Percentiles rank a stretch among this genome's conserved stretches.
Conservation (phyloP, 2,888 invertebrate species). For the Furcula furcula region DNA sequence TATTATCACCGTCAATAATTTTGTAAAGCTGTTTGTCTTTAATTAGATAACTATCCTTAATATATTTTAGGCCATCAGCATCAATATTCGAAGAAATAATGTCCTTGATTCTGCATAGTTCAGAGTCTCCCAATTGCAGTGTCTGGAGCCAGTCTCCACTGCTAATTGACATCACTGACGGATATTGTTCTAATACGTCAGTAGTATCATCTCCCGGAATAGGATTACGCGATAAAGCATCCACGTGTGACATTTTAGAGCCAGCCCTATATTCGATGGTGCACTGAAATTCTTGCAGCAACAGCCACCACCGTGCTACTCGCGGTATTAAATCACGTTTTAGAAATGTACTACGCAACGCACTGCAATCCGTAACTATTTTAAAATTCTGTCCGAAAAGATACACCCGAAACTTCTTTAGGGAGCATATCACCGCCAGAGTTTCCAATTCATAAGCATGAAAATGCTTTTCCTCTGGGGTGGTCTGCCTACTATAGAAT, state of each 20-base stretch:
- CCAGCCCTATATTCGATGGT: no score
- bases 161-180: background rate
- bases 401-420: background rate
- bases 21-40: background rate
- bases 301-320: no score
- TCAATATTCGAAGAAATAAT: background rate
- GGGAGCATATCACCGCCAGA: background rate
- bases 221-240: no score
- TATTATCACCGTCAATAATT: no score
- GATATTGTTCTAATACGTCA: background rate
- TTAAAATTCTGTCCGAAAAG: background rate
- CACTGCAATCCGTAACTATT: background rate
- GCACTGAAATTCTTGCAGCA: no score
- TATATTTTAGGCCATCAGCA: background rate
- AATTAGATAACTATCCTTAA: conserved; percentile 1
- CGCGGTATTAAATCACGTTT: background rate
- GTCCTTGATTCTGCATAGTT: background rate
- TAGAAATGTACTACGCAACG: background rate
- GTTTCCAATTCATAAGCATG: background rate
- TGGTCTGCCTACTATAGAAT: conserved; percentile 16
- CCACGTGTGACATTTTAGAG: no score
- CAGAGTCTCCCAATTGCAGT: conserved; percentile 1
- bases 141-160: conserved; percentile 4
- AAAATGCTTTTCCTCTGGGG: background rate
- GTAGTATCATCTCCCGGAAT: background rate